Base-by-base conservation (phyloP, 2,113 vertebrate species). In the Leucosticte australis region DNA sequence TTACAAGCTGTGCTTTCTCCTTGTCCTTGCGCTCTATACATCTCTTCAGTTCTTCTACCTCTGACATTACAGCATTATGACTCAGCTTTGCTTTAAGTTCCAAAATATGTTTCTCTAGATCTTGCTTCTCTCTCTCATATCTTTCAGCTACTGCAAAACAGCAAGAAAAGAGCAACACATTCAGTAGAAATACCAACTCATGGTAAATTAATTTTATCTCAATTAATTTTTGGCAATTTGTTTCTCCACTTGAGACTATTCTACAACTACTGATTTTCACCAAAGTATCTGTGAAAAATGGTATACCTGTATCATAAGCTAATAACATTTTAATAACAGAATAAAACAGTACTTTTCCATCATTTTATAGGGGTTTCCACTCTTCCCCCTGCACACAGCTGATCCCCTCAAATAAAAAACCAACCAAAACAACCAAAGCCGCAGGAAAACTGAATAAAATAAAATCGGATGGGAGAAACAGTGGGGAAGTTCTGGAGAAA, bases 31-130 rank as follows among this genome's bases (percentile, higher is more conserved):
- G 90, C 18, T 99, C 98, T 94, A 99, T 55, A 69, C 97, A 97
- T 83, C 96, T 98, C 95, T 97, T 99, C 37, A 98, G 95, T 39
- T 99, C 99, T 69, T 99, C 98, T 13, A 98, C 97, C 83, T 99
- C 99, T 35, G 98, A 97, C 28, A 97, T 96, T 65, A 98, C 83
- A 8, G 97, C 94, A 23, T 84, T 98, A 62, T 97, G 97, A 86
- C 65, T 97, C 86, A 99, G 92, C 91, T 99, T 98, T 41, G 95
- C 94, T 75, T 98, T 98, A 89, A 99, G 94, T 49, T 98, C 98
- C 14, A 98, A 96, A 92, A 99, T 96, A 92, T 98, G 98, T 83
- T 98, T 98, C 92, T 99, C 98, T 96, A 99, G 87, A 50, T 97
- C 97, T 71, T 96, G 96, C 64, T 97, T 98, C 91, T 98, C 98